Evolutionary conservation across 2,113 vertebrate genomes (phyloP).

Genomic region (Taurulus bubalis): DNA sequence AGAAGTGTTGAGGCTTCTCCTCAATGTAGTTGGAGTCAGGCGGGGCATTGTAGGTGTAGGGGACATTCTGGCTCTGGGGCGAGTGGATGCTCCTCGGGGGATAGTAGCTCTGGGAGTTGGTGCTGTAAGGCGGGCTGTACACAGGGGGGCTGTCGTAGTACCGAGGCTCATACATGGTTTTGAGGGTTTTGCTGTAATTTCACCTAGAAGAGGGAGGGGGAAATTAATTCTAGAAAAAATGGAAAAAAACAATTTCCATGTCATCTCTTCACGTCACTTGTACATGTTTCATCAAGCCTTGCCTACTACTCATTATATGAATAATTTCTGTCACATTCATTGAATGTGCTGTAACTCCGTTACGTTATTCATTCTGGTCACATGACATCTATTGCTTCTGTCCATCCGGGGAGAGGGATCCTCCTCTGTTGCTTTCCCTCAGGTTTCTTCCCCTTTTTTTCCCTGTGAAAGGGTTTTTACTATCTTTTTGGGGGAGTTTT

Average conservation of each 20-base stretch:
- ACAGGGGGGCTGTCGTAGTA: constrained; percentile 76
- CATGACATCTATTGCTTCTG: too few relatives aligned
- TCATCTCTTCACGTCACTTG: background rate
- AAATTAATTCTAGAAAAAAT: background rate
- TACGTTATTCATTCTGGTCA: too few relatives aligned
- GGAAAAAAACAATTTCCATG: background rate
- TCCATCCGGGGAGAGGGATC: too few relatives aligned
- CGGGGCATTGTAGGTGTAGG: constrained; percentile 58
- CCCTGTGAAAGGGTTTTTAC: too few relatives aligned
- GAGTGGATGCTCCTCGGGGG: constrained; percentile 65
- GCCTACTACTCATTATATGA: too few relatives aligned
- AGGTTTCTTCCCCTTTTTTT: too few relatives aligned
- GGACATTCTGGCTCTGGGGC: constrained; percentile 64
- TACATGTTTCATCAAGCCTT: background rate
- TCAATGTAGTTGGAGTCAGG: constrained; percentile 79
- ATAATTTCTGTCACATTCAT: too few relatives aligned
- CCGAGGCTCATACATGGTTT: constrained; percentile 78
- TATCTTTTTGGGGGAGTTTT: too few relatives aligned
- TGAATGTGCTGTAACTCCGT: too few relatives aligned
- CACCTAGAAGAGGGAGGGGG: constrained; percentile 33
- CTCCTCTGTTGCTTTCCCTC: too few relatives aligned
- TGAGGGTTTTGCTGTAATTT: background rate
- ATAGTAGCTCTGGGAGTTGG: constrained; percentile 69
- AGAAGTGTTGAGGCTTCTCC: constrained; percentile 85
- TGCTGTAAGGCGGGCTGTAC: constrained; percentile 80